Base-by-base conservation (phyloP, 2,888 invertebrate species). In the Sympetrum striolatum region DNA sequence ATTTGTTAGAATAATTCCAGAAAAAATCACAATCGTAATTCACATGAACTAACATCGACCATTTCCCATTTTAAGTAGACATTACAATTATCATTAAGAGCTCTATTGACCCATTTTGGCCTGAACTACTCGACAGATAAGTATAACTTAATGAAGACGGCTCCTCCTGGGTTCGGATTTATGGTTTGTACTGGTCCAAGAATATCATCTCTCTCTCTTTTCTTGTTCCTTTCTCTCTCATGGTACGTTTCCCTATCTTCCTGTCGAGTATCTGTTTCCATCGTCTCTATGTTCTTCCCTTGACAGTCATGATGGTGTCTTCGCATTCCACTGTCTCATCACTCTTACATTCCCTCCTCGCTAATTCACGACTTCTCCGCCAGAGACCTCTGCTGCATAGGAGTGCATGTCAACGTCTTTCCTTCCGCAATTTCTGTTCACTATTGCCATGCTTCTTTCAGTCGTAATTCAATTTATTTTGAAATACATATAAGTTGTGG, bases 251-350 rank as follows among this genome's bases (percentile, higher is more conserved):
- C 37, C 37, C 37, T 37, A 18, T 31, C 60, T 86, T 60, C 60
- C 39, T 86, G 22, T 31, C 35, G 58, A 48, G 53, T 18, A n/a
- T 48, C 12, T 31, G 82, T 58, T 82, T 60, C 86, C 60, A 64
- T 86, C 86, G 58, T 60, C 86, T 86, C 53, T 64, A 39, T n/a
- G 60, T 86, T 86, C 60, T 35, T 60, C 37, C 86, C 60, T 37
- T 86, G 86, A 86, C 86, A 64, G 64, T 37, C 60, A 86, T 64
- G 60, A 86, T 64, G 39, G 60, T 60, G 86, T 86, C 64, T n/a
- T 86, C 86, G 64, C 86, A 86, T 86, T 86, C 86, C 60, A 64
- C 18, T n/a, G 37, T 58, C 64, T 86, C 86, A 86, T 86, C 86
- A 64, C 60, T 86, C 60, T 39, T 64, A 37, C 64, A 64, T 86